phyloP scores from a whole-genome alignment of 2,888 invertebrate genomes.

The Fragum fragum region DNA sequence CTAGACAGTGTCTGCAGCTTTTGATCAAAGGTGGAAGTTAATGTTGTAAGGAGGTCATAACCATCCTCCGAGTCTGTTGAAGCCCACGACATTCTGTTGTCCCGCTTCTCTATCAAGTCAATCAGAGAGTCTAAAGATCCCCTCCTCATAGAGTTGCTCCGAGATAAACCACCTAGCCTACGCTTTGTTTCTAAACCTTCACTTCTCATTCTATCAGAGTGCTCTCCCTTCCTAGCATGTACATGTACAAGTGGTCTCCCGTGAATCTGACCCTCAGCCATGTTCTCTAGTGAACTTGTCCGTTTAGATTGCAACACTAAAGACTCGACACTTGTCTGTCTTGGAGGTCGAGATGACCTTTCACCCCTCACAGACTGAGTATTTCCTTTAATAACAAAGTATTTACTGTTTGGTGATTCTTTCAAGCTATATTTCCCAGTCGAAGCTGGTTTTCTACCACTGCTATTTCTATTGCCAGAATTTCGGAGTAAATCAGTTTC shows the following conservation, averaged over 20 bases:
- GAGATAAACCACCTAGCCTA: constrained; percentile 60
- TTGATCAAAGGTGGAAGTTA: constrained; percentile 84
- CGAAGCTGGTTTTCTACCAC: constrained; percentile 27
- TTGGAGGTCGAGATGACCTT: constrained; percentile 57
- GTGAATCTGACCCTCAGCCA: constrained; percentile 66
- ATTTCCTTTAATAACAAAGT: constrained; percentile 75
- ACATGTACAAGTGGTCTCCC: constrained; percentile 57
- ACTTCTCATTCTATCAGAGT: constrained; percentile 54
- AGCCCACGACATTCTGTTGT: constrained; percentile 76
- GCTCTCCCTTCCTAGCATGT: constrained; percentile 57
- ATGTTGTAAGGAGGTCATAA: constrained; percentile 81
- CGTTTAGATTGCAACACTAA: constrained; percentile 66
- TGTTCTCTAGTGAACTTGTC: constrained; percentile 77
- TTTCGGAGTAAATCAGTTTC: constrained; percentile 42
- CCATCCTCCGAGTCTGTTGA: constrained; percentile 83
- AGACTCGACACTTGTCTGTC: constrained; percentile 68
- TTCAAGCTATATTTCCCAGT: constrained; percentile 16
- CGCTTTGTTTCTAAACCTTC: constrained; percentile 59
- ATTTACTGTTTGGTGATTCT: constrained; percentile 69
- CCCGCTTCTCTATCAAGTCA: constrained; percentile 85
- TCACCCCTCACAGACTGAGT: constrained; percentile 44
- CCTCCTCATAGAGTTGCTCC: constrained; percentile 82
- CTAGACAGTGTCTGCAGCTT: constrained; percentile 82
- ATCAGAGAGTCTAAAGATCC: constrained; percentile 89
- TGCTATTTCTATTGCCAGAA: constrained; percentile 11